Evolutionary conservation across 2,113 vertebrate species (phyloP).

Genomic region (Leucopsar rothschildi): DNA sequence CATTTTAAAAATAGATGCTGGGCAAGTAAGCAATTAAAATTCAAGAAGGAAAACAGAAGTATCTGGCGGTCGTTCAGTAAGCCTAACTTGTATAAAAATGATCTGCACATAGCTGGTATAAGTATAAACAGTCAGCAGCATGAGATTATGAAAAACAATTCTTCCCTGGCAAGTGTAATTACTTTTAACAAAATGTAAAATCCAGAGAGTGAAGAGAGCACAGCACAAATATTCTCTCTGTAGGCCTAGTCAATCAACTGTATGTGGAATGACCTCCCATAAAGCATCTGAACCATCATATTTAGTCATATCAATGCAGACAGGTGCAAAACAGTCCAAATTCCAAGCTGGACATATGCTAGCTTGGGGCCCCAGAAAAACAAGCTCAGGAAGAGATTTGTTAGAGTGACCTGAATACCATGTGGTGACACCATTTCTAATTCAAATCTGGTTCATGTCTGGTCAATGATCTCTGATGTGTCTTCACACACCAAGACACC

Average conservation of each 20-base stretch:
- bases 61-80: slow-evolving; percentile 53
- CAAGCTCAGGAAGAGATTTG: neutral
- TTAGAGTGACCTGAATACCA: neutral
- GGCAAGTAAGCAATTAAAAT: slow-evolving; percentile 64
- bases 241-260: neutral
- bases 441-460: neutral
- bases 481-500: neutral
- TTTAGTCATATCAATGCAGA: neutral
- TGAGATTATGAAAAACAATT: slow-evolving; percentile 48
- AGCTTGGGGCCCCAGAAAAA: neutral
- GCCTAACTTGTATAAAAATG: slow-evolving; percentile 54
- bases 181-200: slow-evolving; percentile 42
- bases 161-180: slow-evolving; percentile 44
- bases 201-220: neutral
- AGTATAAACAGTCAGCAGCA: slow-evolving; percentile 51
- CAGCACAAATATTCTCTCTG: neutral
- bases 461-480: neutral
- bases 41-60: slow-evolving; percentile 61
- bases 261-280: neutral
- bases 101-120: slow-evolving; percentile 43
- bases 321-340: slow-evolving; percentile 1
- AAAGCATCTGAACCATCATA: neutral
- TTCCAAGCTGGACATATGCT: neutral
- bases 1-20: slow-evolving; percentile 58
- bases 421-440: neutral